These are phyloP conservation scores for Mirounga angustirostris DNA, from an alignment of 2,113 vertebrate genomes.

Conservation along the genomic window DNA sequence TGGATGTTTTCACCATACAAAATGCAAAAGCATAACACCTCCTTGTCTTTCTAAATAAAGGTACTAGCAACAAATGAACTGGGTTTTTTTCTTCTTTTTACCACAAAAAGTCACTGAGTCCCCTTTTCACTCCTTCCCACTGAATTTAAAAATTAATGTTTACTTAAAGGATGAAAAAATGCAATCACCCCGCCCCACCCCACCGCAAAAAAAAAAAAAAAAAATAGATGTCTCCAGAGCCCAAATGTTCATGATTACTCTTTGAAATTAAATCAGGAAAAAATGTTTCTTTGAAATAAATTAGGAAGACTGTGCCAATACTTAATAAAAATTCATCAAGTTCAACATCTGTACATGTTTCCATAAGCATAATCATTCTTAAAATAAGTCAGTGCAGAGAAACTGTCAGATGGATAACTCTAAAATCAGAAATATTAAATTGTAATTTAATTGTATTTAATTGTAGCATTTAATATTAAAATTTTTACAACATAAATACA, in stretches of 20 bases:
- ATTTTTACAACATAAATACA: constrained; percentile 39
- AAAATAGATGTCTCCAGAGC: not conserved
- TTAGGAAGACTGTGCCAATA: constrained; percentile 30
- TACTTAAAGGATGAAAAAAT: constrained; percentile 35
- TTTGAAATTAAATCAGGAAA: constrained; percentile 36
- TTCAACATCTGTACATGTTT: constrained; percentile 9
- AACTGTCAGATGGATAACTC: constrained; percentile 19
- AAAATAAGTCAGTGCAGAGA: constrained; percentile 26
- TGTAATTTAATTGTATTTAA: not conserved
- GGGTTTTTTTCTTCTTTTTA: not conserved
- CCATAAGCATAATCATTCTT: constrained; percentile 32
- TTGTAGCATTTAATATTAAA: not conserved
- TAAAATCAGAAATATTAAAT: constrained; percentile 55
- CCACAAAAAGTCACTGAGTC: not conserved
- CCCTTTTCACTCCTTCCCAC: not conserved
- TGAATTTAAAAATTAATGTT: not conserved
- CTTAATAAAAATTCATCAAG: constrained; percentile 61
- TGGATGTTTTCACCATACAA: not conserved
- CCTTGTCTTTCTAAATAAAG: constrained; percentile 6
- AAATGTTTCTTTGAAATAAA: constrained; percentile 50
- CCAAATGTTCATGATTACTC: constrained; percentile 20
- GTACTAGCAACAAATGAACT: not conserved
- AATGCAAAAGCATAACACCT: not conserved
- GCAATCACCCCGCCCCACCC: rapidly evolving
- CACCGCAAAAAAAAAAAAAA: not conserved